Evolutionary conservation across 2,113 vertebrate genomes (phyloP).

Genomic region (Limnothrissa miodon): DNA sequence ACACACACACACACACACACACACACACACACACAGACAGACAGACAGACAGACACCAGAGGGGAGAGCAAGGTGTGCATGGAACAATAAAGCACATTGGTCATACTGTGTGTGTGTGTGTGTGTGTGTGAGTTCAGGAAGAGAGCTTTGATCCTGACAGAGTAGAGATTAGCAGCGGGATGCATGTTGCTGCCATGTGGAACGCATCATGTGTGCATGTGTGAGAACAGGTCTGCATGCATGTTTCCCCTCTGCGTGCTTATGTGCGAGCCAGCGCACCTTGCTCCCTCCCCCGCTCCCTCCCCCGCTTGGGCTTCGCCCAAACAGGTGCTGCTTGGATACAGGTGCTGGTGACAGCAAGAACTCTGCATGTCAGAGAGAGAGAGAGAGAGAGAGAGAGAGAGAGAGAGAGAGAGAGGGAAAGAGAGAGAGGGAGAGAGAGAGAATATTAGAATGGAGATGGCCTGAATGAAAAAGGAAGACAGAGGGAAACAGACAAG

Average conservation of each 20-base stretch:
- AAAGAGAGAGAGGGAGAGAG: background rate
- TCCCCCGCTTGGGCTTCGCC: background rate
- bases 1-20: background rate
- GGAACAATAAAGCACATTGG: background rate
- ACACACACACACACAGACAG: background rate
- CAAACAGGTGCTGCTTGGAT: constrained; percentile 7
- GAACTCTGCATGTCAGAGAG: background rate
- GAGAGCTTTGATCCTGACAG: background rate
- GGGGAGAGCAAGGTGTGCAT: background rate
- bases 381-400: background rate
- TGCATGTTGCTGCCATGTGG: background rate
- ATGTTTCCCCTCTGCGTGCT: background rate
- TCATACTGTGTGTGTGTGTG: constrained; percentile 5
- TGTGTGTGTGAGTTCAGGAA: background rate
- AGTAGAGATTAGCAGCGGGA: background rate
- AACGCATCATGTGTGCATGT: background rate
- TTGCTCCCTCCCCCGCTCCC: too few species aligned
- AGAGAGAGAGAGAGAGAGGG: background rate
- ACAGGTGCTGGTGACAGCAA: constrained; percentile 41
- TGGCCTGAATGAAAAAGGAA: background rate
- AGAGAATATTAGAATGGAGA: background rate
- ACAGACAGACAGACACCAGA: too few species aligned
- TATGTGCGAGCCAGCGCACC: background rate
- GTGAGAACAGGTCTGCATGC: background rate
- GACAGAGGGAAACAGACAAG: background rate